phyloP scores from a whole-genome alignment of 2,113 vertebrate genomes.

The Myotis yumanensis region DNA sequence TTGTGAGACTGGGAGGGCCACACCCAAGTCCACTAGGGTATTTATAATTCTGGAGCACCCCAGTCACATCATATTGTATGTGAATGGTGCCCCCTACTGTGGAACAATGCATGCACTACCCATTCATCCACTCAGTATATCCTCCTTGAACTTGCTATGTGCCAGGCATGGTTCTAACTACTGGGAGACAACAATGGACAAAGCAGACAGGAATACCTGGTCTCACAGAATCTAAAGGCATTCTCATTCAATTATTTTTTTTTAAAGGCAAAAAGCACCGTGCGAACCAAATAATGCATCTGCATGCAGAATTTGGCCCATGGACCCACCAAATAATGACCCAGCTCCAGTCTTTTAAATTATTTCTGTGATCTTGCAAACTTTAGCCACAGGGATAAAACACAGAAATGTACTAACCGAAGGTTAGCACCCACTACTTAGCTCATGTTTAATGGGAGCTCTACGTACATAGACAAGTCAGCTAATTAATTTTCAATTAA shows the following conservation, averaged over 20 bases:
- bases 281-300: neutral
- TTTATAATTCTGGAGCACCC: neutral
- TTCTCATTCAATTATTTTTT: conserved; percentile 10
- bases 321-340: neutral
- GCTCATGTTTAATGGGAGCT: neutral
- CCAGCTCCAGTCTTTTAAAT: conserved; percentile 43
- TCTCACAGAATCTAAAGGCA: neutral
- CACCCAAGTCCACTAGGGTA: neutral
- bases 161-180: neutral
- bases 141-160: neutral
- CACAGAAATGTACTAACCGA: neutral
- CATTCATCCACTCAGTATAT: neutral
- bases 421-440: neutral
- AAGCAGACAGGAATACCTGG: neutral
- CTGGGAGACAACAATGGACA: neutral
- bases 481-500: conserved; percentile 36
- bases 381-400: conserved; percentile 18
- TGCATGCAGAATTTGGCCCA: neutral
- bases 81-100: conserved; percentile 63
- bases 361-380: conserved; percentile 13
- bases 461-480: neutral
- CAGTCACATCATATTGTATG: neutral
- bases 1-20: neutral
- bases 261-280: neutral
- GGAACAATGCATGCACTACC: neutral